Evolutionary conservation across 2,888 invertebrate genomes (phyloP).

Genomic region (Tipula unca): DNA sequence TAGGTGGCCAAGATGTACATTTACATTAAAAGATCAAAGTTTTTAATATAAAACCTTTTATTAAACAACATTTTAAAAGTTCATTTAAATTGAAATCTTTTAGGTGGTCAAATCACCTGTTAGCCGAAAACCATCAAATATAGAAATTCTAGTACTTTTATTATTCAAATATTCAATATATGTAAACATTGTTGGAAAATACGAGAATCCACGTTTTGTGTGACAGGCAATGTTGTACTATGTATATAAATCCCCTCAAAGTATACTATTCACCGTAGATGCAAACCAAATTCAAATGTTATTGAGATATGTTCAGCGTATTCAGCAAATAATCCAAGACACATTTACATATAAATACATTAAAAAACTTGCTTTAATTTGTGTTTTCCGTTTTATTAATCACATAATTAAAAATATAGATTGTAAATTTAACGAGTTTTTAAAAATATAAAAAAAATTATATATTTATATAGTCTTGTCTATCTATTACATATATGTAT

Average conservation of each 20-base stretch:
- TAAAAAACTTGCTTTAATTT: background rate
- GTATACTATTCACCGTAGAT: background rate
- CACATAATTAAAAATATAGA: background rate
- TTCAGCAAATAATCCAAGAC: background rate
- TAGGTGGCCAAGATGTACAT: no score
- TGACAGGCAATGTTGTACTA: no score
- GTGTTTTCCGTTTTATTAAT: background rate
- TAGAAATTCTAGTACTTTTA: no score
- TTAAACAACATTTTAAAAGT: no score
- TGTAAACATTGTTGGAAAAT: background rate
- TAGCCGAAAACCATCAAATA: no score
- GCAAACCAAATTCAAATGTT: background rate
- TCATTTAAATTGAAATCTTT: no score
- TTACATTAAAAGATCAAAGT: no score
- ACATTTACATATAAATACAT: background rate
- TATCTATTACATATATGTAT: background rate
- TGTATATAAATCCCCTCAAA: background rate
- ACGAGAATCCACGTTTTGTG: background rate
- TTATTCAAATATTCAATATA: background rate
- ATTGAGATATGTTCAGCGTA: background rate
- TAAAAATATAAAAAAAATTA: background rate
- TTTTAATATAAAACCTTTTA: no score
- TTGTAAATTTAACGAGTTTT: background rate
- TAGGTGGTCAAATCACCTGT: no score
- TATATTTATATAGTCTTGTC: slow-evolving; percentile 8